Base-by-base conservation (phyloP, 2,797 vertebrate species). In the Margarornis squamiger region DNA sequence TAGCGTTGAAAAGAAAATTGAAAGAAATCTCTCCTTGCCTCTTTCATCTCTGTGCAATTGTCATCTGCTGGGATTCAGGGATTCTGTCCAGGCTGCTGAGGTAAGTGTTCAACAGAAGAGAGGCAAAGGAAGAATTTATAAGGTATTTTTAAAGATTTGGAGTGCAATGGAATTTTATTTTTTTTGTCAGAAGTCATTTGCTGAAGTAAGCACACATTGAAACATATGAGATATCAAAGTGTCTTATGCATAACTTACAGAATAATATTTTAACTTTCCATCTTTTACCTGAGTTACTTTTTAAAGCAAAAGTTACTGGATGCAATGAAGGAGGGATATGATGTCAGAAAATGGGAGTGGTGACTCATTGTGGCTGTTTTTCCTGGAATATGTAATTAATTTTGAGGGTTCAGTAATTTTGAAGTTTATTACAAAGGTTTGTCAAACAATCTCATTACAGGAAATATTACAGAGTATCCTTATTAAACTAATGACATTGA, bases 401-500 rank as follows among this genome's bases (percentile, higher is more conserved):
- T 95, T 81, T 91, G 43, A 79, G 16, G 20, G 7, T 74, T 94
- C 66, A 81, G 30, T 65, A 84, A 61, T 88, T 70, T 39, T 66
- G 36, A 75, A 88, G 26, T 87, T 94, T 85, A 87, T 83, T 86
- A 45, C 45, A 17, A 86, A 66, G n/a, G 13, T 86, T 76, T 91
- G 46, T 49, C 68, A 88, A 73, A 85, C 36, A 85, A 59, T 84
- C 24, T 80, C 52, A 78, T 88, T 90, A 90, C 7, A 20, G 67
- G 38, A 86, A 95, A 79, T 57, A 76, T 78, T 88, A 27, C 20
- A 61, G 12, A 78, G 12, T 57, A 41, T 80, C 71, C 90, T 88
- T 82, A 93, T 92, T 91, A 92, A 88, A 88, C 16, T 74, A 93
- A 94, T 90, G 74, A 10, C 41, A 92, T 86, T 67, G 93, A 94